These are phyloP conservation scores for Apogon talboti DNA, from an alignment of 2,797 vertebrate genomes.

Conservation along the genomic window DNA sequence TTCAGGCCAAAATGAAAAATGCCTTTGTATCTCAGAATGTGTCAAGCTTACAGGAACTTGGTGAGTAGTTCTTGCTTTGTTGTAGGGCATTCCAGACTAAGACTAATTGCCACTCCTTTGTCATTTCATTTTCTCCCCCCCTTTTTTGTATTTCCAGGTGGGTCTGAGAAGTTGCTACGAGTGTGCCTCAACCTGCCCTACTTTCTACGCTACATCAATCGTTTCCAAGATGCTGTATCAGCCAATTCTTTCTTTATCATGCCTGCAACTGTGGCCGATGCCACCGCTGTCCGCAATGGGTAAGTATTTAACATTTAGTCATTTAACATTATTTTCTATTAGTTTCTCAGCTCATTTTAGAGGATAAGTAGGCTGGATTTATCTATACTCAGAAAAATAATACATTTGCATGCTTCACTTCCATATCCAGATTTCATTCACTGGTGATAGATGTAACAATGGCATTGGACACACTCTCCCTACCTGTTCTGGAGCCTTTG, in stretches of 20 bases:
- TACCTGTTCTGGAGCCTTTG: constrained; percentile 96
- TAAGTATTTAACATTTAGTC: constrained; percentile 61
- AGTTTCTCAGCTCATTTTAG: too few species aligned
- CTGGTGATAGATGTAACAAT: constrained; percentile 98
- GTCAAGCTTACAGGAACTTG: constrained; percentile 97
- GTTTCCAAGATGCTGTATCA: constrained; percentile 96
- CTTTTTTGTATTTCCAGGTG: constrained; percentile 81
- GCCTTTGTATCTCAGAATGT: constrained; percentile 98
- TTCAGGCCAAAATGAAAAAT: constrained; percentile 94
- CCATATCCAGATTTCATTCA: constrained; percentile 90
- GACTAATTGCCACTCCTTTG: neutral
- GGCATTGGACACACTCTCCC: constrained; percentile 96
- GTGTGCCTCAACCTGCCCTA: constrained; percentile 98
- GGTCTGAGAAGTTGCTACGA: constrained; percentile 95
- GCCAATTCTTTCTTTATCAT: constrained; percentile 99
- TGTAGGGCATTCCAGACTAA: neutral
- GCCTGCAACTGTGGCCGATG: constrained; percentile 97
- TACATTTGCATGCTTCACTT: neutral
- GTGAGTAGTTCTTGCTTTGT: constrained; percentile 77
- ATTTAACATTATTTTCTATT: constrained; percentile 1
- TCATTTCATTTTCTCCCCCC: neutral
- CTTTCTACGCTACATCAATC: constrained; percentile 98
- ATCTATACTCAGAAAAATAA: neutral
- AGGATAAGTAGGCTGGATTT: too few species aligned
- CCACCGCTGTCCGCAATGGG: constrained; percentile 98